Base-by-base conservation (phyloP, 2,888 invertebrate species). In the Camponotus fellah region DNA sequence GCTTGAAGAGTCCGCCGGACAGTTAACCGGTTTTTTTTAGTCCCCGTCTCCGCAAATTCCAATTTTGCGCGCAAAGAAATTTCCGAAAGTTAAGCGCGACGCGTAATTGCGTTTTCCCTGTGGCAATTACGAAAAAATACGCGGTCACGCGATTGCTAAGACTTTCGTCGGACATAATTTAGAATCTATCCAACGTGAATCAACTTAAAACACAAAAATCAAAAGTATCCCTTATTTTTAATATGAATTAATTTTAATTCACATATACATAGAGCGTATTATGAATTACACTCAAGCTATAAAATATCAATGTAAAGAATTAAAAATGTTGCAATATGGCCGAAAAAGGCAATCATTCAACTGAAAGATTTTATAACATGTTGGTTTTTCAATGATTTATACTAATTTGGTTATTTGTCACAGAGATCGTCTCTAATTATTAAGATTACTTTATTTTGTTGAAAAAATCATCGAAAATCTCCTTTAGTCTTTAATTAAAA, bases 51-150 rank as follows among this genome's bases (percentile, higher is more conserved):
- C 46, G 46, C 79, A 60, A 80, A 80, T 80, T 80, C 46, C 79
- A 80, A 80, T 80, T 80, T 80, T 80, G 71, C 79, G 79, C 34
- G 79, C 79, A 71, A 80, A 80, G 79, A 80, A 80, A 80, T 80
- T 80, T 80, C 46, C 60, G 71, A 60, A 71, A 79, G 79, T 79
- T 79, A 79, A 79, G 60, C 69, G 46, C 58, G 17, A 46, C 71
- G 46, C 37, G 34, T 79, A 79, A 79, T 79, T 79, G 60, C 79
- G 58, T 69, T 69, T 46, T 12, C 69, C 26, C 60, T 46, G 9
- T 46, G 46, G 34, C 32, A 14, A 14, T 32, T 21, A 17, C 46
- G 37, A 65, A 77, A 53, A 66, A 56, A 32, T 40, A 32, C 46
- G 21, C 40, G 66, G 43, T 32, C 32, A 21, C 49, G 17, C 60